phyloP scores from a whole-genome alignment of 2,888 invertebrate species.

The Steinernema carpocapsae region DNA sequence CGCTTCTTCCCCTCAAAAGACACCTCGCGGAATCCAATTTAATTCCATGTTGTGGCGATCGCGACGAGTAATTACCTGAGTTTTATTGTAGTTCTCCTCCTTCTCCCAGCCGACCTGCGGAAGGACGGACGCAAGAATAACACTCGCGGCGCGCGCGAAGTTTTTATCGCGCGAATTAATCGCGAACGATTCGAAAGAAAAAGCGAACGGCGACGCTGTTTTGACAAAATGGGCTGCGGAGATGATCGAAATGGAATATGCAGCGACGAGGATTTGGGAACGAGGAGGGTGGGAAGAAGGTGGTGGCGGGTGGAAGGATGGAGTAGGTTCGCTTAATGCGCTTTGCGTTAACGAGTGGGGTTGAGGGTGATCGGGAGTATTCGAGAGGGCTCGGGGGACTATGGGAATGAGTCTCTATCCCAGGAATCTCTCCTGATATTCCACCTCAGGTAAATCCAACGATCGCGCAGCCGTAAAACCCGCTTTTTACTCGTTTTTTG shows the following conservation, averaged over 20 bases:
- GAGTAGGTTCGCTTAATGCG: conserved; percentile 13
- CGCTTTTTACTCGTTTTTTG: not conserved
- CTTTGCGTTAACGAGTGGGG: not conserved
- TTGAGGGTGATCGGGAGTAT: too few species aligned
- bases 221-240: not conserved
- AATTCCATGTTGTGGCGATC: conserved; percentile 1
- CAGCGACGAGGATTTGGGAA: too few species aligned
- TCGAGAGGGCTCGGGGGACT: too few species aligned
- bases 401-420: too few species aligned
- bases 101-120: too few species aligned
- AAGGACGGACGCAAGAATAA: too few species aligned
- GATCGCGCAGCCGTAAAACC: too few species aligned
- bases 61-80: conserved; percentile 22
- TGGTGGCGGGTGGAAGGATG: not conserved
- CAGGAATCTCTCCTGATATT: too few species aligned
- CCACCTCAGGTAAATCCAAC: too few species aligned
- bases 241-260: not conserved
- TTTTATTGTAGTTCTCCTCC: conserved; percentile 16
- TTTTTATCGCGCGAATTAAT: conserved; percentile 14
- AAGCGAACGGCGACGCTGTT: not conserved
- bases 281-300: too few species aligned
- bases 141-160: not conserved
- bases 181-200: not conserved
- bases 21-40: not conserved
- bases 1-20: too few species aligned